A percentile compares a stretch with the other conserved stretches of the same genome.
phyloP scores from a whole-genome alignment of 92 coral and sea anemone genomes.

The Bergia sp. region DNA sequence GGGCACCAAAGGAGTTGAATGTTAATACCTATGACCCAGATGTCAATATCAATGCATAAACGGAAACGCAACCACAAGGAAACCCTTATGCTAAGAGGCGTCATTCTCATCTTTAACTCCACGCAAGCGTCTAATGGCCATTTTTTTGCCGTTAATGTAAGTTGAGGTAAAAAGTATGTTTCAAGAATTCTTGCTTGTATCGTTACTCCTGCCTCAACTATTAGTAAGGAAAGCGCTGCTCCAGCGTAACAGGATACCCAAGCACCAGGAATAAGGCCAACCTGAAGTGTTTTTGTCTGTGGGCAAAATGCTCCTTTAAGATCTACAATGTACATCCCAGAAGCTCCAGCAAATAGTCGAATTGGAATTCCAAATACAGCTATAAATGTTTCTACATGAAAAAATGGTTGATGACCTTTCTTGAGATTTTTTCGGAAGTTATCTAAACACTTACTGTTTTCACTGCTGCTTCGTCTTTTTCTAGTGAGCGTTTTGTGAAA shows the following conservation, averaged over 20 bases:
- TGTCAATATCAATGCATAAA: conserved; percentile 52
- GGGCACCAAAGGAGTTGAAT: conserved; percentile 67
- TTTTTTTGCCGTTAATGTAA: conserved; percentile 51
- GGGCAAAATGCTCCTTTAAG: conserved; percentile 64
- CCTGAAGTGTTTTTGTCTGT: conserved; percentile 43
- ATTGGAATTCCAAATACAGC: conserved; percentile 75
- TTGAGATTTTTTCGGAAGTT: not conserved
- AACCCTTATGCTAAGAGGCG: conserved; percentile 76
- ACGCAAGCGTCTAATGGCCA: conserved; percentile 82
- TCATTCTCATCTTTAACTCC: conserved; percentile 67
- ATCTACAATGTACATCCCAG: conserved; percentile 61
- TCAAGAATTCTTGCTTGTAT: conserved; percentile 79
- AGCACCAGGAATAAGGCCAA: conserved; percentile 88
- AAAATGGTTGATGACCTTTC: conserved; percentile 24
- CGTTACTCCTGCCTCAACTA: conserved; percentile 84
- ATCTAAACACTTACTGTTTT: not conserved
- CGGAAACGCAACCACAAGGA: conserved; percentile 75
- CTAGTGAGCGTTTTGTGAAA: conserved; percentile 34
- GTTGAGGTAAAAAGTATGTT: conserved; percentile 73
- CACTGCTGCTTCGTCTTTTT: conserved; percentile 45
- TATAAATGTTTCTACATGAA: not conserved
- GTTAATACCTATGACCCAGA: conserved; percentile 49
- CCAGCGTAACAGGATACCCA: conserved; percentile 81
- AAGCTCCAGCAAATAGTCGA: conserved; percentile 65
- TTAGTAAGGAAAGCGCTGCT: conserved; percentile 47